Conservation (phyloP, 1,140 invertebrate genomes). For the Neodiprion fabricii region DNA sequence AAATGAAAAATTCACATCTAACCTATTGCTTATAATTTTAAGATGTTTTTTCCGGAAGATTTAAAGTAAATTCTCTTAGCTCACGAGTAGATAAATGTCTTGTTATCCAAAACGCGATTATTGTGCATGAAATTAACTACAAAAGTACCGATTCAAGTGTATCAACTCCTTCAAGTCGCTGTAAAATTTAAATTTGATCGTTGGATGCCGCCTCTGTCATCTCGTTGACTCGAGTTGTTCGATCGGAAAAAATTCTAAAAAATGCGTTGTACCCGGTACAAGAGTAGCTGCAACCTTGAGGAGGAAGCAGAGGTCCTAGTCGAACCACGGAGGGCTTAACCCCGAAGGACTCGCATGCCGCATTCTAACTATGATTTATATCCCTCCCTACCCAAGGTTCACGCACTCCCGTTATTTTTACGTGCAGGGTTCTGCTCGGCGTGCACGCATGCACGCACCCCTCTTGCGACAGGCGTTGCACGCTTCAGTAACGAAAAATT, state of each 20-base stretch:
- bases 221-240: too few species aligned
- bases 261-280: too few species aligned
- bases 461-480: background rate
- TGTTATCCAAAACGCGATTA: background rate
- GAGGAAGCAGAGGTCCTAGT: background rate
- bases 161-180: background rate
- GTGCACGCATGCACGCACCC: background rate
- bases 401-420: conserved; percentile 4
- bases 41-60: background rate
- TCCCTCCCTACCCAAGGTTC: background rate
- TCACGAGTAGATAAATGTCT: background rate
- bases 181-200: too few species aligned
- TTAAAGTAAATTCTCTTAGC: background rate
- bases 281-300: background rate
- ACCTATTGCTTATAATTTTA: background rate
- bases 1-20: background rate
- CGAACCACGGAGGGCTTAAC: background rate
- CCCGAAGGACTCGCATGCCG: background rate
- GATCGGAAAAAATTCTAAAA: too few species aligned
- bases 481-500: conserved; percentile 3
- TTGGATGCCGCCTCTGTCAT: too few species aligned
- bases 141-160: background rate
- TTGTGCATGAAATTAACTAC: background rate
- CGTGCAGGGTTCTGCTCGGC: background rate
- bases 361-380: background rate